Conservation (phyloP, 2,797 vertebrate species). For the Chromis chromis region DNA sequence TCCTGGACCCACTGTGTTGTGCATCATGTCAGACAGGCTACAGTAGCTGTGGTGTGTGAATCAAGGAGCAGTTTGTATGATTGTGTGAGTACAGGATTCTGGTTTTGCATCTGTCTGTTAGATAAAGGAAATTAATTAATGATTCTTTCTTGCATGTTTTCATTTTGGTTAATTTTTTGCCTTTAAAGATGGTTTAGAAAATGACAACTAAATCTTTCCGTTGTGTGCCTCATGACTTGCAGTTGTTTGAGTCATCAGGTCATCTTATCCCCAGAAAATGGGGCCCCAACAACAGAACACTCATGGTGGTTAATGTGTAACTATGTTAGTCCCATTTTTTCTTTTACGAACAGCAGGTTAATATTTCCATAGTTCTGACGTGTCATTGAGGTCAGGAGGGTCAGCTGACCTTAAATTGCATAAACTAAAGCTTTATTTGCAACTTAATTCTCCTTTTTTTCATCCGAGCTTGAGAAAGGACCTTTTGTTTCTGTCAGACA, state of each 20-base stretch:
- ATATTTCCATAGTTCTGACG: conserved; percentile 4
- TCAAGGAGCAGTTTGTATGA: background rate
- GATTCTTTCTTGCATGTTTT: background rate
- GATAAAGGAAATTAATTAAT: conserved; percentile 10
- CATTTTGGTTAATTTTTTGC: background rate
- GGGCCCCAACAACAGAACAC: conserved; percentile 16
- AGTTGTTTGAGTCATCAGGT: conserved; percentile 25
- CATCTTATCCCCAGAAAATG: conserved; percentile 7
- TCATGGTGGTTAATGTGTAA: conserved; percentile 44
- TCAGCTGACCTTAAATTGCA: background rate
- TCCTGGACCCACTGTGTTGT: conserved; percentile 18
- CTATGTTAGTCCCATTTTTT: background rate
- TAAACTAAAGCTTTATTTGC: background rate
- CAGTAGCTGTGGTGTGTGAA: background rate
- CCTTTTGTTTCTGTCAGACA: background rate
- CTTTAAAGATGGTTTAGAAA: background rate
- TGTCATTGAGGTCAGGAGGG: background rate
- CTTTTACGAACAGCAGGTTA: background rate
- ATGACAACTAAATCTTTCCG: conserved; percentile 3
- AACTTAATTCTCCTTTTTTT: background rate
- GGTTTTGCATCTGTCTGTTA: conserved; percentile 10
- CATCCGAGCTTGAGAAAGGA: background rate
- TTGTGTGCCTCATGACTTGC: background rate
- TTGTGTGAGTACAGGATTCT: background rate
- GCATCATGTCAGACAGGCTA: background rate